Conservation (phyloP, 2,113 vertebrate species). For the Ursus arctos region DNA sequence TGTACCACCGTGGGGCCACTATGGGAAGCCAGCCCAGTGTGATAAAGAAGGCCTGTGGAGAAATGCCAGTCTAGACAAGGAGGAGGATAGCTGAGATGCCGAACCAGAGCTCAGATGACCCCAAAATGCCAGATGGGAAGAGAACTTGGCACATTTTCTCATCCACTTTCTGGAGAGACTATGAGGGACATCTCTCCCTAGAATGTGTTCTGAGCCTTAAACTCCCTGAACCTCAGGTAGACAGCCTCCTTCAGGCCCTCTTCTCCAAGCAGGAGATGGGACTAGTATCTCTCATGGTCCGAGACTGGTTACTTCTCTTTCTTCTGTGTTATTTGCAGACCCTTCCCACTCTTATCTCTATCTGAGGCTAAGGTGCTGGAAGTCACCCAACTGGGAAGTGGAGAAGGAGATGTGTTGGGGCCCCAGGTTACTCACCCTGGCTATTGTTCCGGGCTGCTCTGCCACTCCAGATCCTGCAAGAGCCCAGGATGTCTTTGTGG, state of each 20-base stretch:
- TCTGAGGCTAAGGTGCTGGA: background rate
- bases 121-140: background rate
- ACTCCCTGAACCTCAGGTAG: background rate
- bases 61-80: background rate
- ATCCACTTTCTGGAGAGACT: background rate
- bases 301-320: background rate
- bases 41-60: background rate
- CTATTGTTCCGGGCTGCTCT: background rate
- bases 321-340: background rate
- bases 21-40: background rate
- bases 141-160: background rate
- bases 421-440: slow-evolving; percentile 4
- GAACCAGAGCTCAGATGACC: background rate
- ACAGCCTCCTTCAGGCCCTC: background rate
- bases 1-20: background rate
- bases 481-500: background rate
- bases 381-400: background rate
- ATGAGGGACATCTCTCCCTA: background rate
- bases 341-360: background rate
- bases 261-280: background rate
- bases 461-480: background rate
- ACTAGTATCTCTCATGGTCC: background rate
- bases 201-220: background rate
- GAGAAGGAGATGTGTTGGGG: background rate
- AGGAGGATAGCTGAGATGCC: background rate